Evolutionary conservation across 2,888 invertebrate species (phyloP), one percentile per base, ranked within the genome.

Genomic region (Coelogynopora nodosa): DNA sequence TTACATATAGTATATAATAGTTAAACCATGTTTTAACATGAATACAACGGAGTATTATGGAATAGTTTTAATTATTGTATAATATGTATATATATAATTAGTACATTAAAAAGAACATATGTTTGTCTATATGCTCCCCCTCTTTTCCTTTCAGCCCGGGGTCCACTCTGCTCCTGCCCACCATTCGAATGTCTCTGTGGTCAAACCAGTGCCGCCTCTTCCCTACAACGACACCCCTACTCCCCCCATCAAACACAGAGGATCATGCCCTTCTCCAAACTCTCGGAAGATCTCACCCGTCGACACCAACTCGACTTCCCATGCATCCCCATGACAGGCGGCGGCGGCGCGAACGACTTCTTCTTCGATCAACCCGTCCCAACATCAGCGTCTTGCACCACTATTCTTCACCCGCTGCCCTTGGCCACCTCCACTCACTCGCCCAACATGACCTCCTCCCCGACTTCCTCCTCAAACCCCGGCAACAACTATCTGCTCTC

Each of bases 151-250:
- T 23, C 27, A 30, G 82, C 82, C 18, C 30, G 31, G 2, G 82
- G 82, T 18, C 31, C 2, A 18, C 74, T 74, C 18, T 82, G 82
- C 29, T 29, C 82, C 10, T 82, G 82, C 31, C 82, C 82, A 2
- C 82, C 82, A 23, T 82, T 82, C 23, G 82, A 82, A 28, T 82
- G 82, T 82, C 31, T 82, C 82, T 82, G 82, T n/a, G 82, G 30
- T 2, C 74, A 74, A 74, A 26, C 74, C 5, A 26, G 23, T 23
- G 5, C 74, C 5, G 5, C 74, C 74, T 5, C 10, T 26, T n/a
- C 74, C 74, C 74, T 23, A 2, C 23, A 26, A 2, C 23, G 23
- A 74, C 82, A 2, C 30, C 23, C 29, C 31, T 13, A 27, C 29
- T 2, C 1, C 29, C 82, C 10, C 2, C 1, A 29, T 2, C 26